These are phyloP conservation scores for Plotosus lineatus DNA, from an alignment of 2,113 vertebrate species.

Conservation along the genomic window DNA sequence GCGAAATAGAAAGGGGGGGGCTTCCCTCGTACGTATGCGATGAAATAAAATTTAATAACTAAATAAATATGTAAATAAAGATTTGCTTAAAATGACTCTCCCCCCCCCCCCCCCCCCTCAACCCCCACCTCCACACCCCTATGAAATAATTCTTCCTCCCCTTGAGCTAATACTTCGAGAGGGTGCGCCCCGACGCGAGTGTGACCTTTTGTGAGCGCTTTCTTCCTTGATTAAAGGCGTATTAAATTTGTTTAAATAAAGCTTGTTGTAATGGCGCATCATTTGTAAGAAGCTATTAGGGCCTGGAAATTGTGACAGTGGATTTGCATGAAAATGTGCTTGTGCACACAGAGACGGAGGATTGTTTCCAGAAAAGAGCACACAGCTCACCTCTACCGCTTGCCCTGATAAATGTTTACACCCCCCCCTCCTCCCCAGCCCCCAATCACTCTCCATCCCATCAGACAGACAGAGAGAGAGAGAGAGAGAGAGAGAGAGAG, in stretches of 20 bases:
- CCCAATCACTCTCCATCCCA: no score
- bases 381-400: conserved; percentile 86
- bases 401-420: conserved; percentile 76
- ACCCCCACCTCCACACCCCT: conserved; percentile 41
- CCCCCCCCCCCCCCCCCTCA: conserved; percentile 30
- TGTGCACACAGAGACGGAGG: conserved; percentile 78
- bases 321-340: conserved; percentile 99
- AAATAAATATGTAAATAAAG: conserved; percentile 99
- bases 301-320: conserved; percentile 84
- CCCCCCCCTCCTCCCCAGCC: conserved; percentile 53
- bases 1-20: conserved; percentile 72
- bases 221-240: conserved; percentile 99
- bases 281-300: conserved; percentile 99
- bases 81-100: conserved; percentile 98
- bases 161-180: conserved; percentile 94
- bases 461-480: no score
- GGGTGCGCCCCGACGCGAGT: conserved; percentile 86
- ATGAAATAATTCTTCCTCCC: conserved; percentile 90
- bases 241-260: conserved; percentile 99
- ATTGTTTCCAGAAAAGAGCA: conserved; percentile 84
- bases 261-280: conserved; percentile 99
- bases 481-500: conserved; percentile 19
- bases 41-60: conserved; percentile 99
- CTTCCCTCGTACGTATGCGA: conserved; percentile 68
- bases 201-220: conserved; percentile 99